Conservation (phyloP, 2,888 invertebrate species). For the Hoplodrina ambigua region DNA sequence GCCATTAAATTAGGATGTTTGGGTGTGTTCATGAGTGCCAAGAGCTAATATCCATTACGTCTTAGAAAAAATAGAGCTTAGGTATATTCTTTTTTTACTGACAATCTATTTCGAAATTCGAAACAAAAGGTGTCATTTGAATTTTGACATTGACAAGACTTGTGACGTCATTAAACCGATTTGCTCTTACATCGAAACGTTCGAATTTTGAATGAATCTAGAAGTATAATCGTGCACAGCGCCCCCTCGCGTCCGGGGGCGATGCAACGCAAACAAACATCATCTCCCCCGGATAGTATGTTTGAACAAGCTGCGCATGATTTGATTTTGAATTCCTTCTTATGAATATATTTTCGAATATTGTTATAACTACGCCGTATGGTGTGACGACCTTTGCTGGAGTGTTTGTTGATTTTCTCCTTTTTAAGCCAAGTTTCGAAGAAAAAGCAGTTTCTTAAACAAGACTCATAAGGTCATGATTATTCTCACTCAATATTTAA, state of each 20-base stretch:
- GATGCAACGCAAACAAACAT: conserved; percentile 79
- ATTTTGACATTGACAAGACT: conserved; percentile 8
- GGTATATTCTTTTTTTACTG: conserved; percentile 7
- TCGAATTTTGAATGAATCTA: conserved; percentile 39
- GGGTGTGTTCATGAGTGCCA: conserved; percentile 52
- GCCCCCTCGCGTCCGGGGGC: conserved; percentile 72
- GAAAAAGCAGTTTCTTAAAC: no score
- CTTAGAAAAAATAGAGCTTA: conserved; percentile 14
- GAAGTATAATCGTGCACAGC: conserved; percentile 43
- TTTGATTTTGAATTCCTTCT: conserved; percentile 54
- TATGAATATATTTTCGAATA: conserved; percentile 61
- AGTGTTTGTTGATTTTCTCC: background rate
- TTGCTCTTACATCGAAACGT: background rate
- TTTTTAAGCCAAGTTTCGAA: background rate
- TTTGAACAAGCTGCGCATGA: conserved; percentile 67
- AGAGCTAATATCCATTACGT: conserved; percentile 53
- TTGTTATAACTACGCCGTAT: conserved; percentile 55
- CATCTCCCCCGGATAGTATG: conserved; percentile 65
- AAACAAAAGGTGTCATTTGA: conserved; percentile 14
- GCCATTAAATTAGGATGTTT: conserved; percentile 55
- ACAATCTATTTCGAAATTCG: conserved; percentile 15
- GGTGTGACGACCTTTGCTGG: conserved; percentile 30
- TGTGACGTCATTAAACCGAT: conserved; percentile 11
- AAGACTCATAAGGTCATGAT: conserved; percentile 13
- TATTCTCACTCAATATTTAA: conserved; percentile 4